Evolutionary conservation across 2,113 vertebrate species (phyloP).

Genomic region (Xenopus laevis): DNA sequence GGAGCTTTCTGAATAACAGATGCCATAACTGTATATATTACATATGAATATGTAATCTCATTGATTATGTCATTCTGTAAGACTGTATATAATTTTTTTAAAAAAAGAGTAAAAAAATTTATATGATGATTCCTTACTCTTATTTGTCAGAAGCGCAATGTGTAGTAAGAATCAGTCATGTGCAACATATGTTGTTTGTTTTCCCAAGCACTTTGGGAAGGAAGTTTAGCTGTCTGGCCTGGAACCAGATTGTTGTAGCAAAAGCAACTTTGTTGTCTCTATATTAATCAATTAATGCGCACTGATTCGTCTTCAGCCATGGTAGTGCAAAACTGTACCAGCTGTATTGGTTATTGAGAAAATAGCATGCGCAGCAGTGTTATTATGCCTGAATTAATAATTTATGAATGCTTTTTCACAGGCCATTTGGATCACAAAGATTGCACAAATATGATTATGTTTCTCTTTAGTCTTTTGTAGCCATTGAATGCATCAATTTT

Average conservation of each 20-base stretch:
- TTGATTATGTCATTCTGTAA: too few relatives aligned
- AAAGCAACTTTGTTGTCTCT: slow-evolving; percentile 15
- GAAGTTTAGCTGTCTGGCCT: slow-evolving; percentile 24
- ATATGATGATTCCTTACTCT: too few relatives aligned
- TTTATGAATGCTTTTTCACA: slow-evolving; percentile 30
- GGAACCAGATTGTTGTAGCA: slow-evolving; percentile 10
- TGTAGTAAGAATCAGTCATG: too few relatives aligned
- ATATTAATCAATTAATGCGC: slow-evolving; percentile 34
- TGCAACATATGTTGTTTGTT: slow-evolving; percentile 20
- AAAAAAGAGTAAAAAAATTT: too few relatives aligned
- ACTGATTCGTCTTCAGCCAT: slow-evolving; percentile 30
- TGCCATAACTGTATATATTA: too few relatives aligned
- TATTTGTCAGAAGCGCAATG: too few relatives aligned
- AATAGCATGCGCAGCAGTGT: slow-evolving; percentile 13
- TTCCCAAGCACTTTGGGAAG: slow-evolving; percentile 28
- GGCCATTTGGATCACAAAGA: slow-evolving; percentile 41
- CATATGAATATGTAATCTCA: too few relatives aligned
- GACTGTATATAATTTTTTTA: too few relatives aligned
- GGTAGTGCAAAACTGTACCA: slow-evolving; percentile 9
- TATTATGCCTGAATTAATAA: slow-evolving; percentile 34
- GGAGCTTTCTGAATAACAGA: too few relatives aligned
- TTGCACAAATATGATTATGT: background rate
- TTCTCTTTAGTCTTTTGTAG: too few relatives aligned
- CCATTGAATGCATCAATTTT: too few relatives aligned
- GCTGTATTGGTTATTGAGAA: slow-evolving; percentile 35